Conservation (phyloP, 2,113 vertebrate species). For the Phalacrocorax carbo region DNA sequence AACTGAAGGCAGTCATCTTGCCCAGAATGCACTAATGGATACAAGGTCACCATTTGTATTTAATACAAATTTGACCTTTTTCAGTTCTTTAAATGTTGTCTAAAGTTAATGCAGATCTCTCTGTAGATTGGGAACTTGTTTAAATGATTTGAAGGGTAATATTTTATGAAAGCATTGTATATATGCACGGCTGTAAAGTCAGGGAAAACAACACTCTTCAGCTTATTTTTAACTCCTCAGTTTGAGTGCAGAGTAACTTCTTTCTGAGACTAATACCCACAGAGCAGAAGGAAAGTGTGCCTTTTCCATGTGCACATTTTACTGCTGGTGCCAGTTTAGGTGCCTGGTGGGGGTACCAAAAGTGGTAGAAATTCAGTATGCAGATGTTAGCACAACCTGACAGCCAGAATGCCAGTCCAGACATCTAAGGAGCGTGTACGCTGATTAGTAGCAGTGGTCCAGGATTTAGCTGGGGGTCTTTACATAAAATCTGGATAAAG, state of each 20-base stretch:
- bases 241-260: not conserved
- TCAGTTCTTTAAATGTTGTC: not conserved
- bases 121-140: not conserved
- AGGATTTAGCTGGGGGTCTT: not conserved
- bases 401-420: not conserved
- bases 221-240: not conserved
- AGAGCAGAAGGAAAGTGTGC: not conserved
- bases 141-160: not conserved
- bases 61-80: not conserved
- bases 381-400: not conserved
- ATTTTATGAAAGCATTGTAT: not conserved
- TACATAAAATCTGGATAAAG: not conserved
- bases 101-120: not conserved
- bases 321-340: not conserved
- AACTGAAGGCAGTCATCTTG: not conserved
- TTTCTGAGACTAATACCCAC: not conserved
- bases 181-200: not conserved
- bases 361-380: not conserved
- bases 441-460: not conserved
- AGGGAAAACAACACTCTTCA: not conserved
- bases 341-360: not conserved
- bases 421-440: not conserved
- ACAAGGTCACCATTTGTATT: not conserved
- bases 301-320: not conserved
- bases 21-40: not conserved